Evolutionary conservation across 1,140 invertebrate species (phyloP).

Genomic region (Samia ricini): DNA sequence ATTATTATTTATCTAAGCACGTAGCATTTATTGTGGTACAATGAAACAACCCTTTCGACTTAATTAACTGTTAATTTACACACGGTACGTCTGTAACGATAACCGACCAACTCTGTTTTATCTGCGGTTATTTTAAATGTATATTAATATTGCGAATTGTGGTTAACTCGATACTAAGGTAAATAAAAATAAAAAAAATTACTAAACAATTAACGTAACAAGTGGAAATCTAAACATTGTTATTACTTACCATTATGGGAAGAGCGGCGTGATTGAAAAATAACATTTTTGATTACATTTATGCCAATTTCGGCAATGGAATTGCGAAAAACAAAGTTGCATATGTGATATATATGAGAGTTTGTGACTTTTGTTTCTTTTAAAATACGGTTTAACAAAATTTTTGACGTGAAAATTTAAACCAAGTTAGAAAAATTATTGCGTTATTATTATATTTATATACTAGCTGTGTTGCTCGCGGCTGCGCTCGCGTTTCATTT

Average conservation of each 20-base stretch:
- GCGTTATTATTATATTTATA: too few relatives aligned
- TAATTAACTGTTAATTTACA: neutral
- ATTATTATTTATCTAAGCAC: conserved; percentile 56
- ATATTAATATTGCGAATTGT: neutral
- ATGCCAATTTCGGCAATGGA: neutral
- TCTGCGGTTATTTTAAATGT: neutral
- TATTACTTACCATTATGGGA: neutral
- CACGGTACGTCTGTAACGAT: neutral
- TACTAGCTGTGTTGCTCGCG: too few relatives aligned
- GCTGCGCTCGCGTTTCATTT: too few relatives aligned
- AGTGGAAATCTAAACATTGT: neutral
- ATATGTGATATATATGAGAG: neutral
- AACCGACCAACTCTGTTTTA: neutral
- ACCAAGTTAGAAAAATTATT: conserved; percentile 14
- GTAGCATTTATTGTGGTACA: conserved; percentile 58
- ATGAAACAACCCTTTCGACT: conserved; percentile 48
- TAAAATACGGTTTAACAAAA: conserved; percentile 5
- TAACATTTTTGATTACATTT: neutral
- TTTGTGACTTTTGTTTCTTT: neutral
- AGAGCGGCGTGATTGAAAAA: neutral
- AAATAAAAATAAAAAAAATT: neutral
- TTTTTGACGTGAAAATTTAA: conserved; percentile 2
- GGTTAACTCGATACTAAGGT: neutral
- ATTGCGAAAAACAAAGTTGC: neutral
- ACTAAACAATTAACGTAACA: neutral